Base-by-base conservation (phyloP, 2,797 vertebrate genomes). In the Coregonus suidteri region DNA sequence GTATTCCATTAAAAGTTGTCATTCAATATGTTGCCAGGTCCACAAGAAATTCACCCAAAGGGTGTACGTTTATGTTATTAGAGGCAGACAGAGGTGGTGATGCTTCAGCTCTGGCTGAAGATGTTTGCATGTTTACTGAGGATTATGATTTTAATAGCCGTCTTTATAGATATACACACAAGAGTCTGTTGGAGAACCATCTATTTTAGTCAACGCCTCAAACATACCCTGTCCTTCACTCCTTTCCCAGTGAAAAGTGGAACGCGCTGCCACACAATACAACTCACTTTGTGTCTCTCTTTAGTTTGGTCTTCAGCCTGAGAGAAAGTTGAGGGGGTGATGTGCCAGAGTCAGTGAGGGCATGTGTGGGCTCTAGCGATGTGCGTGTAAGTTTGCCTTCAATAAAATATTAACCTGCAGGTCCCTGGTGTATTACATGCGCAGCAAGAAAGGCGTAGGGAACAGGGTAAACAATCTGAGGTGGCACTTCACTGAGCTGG, bases 391-490 rank as follows among this genome's bases (percentile, higher is more conserved):
- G 80, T 71, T 77, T 81, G 77, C 41, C 79, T 71, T 59, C 9
- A 59, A 59, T 59, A 59, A 59, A 59, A 59, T 1, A 59, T 59
- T 6, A 59, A 59, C 56, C 56, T 15, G 56, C n/a, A 59, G 56
- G 18, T 59, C 56, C n/a, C 56, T 59, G 56, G 56, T 59, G 56
- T 59, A 59, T 59, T 59, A 59, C n/a, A 59, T 59, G 56, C 6
- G 56, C n/a, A 80, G 74, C 82, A 69, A 70, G 66, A 47, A 68
- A 18, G 35, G 66, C 34, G 66, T 30, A 16, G 34, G 66, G 6
- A 20, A 11, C 66, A 18, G 87, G 86, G 86, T 59, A 92, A 90
- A 90, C 87, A 89, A 86, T 91, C 89, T 91, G 89, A 86, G 87
- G 91, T 92, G 89, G 91, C 91, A 91, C 75, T 84, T 90, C 86